Conservation (phyloP, 1,140 invertebrate species). For the Megalopta genalis region DNA sequence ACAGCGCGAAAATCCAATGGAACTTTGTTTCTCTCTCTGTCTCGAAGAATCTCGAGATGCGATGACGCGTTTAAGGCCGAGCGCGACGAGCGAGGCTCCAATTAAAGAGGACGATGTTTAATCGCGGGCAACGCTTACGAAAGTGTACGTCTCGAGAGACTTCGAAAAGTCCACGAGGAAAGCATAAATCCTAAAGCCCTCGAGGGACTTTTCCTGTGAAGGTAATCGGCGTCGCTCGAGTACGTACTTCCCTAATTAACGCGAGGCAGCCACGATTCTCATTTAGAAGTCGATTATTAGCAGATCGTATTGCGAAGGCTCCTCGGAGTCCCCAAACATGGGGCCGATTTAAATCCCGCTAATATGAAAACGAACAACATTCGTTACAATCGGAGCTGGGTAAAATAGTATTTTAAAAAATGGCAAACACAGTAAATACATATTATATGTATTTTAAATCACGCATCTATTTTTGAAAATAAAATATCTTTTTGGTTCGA, state of each 20-base stretch:
- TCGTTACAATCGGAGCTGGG: too few relatives aligned
- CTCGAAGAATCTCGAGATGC: not conserved
- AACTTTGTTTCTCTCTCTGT: not conserved
- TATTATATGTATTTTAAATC: too few relatives aligned
- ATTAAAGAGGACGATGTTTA: constrained; percentile 56
- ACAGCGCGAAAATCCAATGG: not conserved
- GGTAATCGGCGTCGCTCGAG: constrained; percentile 16
- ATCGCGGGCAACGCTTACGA: constrained; percentile 37
- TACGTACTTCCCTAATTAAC: not conserved
- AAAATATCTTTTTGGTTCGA: too few relatives aligned
- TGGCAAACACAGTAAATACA: too few relatives aligned
- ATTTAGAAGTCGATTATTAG: too few relatives aligned
- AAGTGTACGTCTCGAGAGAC: constrained; percentile 40
- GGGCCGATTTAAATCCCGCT: too few relatives aligned
- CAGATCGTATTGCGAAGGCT: too few relatives aligned
- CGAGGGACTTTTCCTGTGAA: constrained; percentile 15
- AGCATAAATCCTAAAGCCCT: constrained; percentile 9
- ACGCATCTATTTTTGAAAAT: too few relatives aligned
- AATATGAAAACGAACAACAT: too few relatives aligned
- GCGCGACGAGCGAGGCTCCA: constrained; percentile 29
- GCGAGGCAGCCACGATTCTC: too few relatives aligned
- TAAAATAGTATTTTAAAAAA: too few relatives aligned
- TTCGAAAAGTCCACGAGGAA: constrained; percentile 25
- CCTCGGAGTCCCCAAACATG: too few relatives aligned
- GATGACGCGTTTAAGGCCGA: constrained; percentile 47